Conservation (phyloP, 2,888 invertebrate genomes). For the Thymelicus lineola region DNA sequence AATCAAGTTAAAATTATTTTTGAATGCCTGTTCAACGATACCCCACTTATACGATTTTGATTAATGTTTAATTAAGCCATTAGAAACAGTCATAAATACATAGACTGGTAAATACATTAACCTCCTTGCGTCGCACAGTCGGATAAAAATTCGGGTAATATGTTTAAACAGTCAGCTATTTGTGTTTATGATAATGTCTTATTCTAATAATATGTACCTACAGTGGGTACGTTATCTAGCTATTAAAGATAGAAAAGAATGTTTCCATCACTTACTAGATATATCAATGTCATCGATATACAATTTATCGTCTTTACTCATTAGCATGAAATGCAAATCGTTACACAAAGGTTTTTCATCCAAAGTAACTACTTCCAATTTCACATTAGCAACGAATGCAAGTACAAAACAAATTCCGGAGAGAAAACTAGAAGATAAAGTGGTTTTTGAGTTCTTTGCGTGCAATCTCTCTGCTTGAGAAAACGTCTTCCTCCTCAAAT, state of each 20-base stretch:
- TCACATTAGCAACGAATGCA: conserved; percentile 68
- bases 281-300: conserved; percentile 76
- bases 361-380: conserved; percentile 73
- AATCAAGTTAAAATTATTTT: too few relatives aligned
- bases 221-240: too few relatives aligned
- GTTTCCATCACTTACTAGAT: conserved; percentile 61
- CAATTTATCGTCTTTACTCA: conserved; percentile 72
- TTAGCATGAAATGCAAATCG: conserved; percentile 71
- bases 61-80: too few relatives aligned
- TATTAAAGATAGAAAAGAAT: too few relatives aligned
- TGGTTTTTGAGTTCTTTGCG: conserved; percentile 52
- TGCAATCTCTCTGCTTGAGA: conserved; percentile 62
- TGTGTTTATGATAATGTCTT: too few relatives aligned
- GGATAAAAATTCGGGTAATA: conserved; percentile 20
- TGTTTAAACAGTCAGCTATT: conserved; percentile 1
- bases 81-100: too few relatives aligned
- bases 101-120: too few relatives aligned
- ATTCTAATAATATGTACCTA: too few relatives aligned
- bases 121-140: too few relatives aligned
- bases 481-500: conserved; percentile 59
- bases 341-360: conserved; percentile 62
- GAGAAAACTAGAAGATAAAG: conserved; percentile 64
- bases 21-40: too few relatives aligned
- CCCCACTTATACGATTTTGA: too few relatives aligned
- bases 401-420: conserved; percentile 63